Evolutionary conservation across 1,140 invertebrate species (phyloP), one percentile per base, ranked within the genome.

Genomic region (Papilio helenus): DNA sequence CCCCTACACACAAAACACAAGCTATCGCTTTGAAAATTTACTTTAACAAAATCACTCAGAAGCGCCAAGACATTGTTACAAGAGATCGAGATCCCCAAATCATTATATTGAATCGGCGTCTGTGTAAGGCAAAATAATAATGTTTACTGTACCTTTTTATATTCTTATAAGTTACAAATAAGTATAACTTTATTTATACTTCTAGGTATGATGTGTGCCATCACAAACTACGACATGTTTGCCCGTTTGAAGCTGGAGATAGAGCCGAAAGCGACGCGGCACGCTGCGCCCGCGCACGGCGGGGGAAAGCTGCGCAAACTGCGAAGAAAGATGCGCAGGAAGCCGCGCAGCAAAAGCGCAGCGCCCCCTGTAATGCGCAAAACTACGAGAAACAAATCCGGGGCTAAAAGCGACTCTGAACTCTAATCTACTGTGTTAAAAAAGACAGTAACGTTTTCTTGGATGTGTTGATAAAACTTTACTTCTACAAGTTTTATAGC

Each of bases 171-270:
- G n/a, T n/a, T n/a, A 49, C 1, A 49, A 49, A 49, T 49, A 49
- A 49, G 14, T 55, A n/a, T 5, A 55, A 20, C 2, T 20, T 20
- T 55, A n/a, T 14, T 14, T 20, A 51, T 72, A 42, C 12, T 87
- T 90, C 23, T 83, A 95, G 94, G 94, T 83, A 95, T 94, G 87
- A 90, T 93, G 88, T 95, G 94, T 81, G 83, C 74, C 7, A 94
- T 95, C 76, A 95, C 93, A 20, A 95, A 95, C 81, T 94, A 95
- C 83, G 94, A 95, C 82, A 94, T 93, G 90, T 93, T 95, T 73
- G 92, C 92, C 1, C 90, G 94, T 34, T 81, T 93, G 20, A 93
- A 94, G 76, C 83, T 94, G 39, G 93, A 93, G 81, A 90, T 92
- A 29, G 93, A 94, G 78, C 84, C 91, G 16, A 94, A 94, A 81